A percentile compares a stretch with the other conserved stretches of the same genome.
Evolutionary conservation across 2,888 invertebrate genomes (phyloP).

Genomic region (Tachina fera): DNA sequence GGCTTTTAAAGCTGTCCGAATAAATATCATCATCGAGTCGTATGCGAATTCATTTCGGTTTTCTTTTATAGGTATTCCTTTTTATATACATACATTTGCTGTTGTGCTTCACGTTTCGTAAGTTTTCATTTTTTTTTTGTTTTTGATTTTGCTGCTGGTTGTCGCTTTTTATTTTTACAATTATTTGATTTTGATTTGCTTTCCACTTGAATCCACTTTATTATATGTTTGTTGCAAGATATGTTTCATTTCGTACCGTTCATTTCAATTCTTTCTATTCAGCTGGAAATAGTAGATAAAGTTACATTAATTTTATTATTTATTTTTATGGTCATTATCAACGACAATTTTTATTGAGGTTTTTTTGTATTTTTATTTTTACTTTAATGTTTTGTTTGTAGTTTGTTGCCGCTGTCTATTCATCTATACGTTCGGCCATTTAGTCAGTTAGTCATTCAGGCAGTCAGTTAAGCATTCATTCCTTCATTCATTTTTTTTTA

Average conservation of each 20-base stretch:
- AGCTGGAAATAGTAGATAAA: conserved; percentile 66
- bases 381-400: neutral
- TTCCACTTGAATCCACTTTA: conserved; percentile 66
- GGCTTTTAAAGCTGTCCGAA: conserved; percentile 62
- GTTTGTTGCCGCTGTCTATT: conserved; percentile 20
- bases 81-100: neutral
- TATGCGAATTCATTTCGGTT: conserved; percentile 55
- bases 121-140: conserved; percentile 18
- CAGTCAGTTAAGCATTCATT: conserved; percentile 33
- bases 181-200: conserved; percentile 70
- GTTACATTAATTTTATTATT: conserved; percentile 70
- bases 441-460: conserved; percentile 23
- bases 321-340: conserved; percentile 71
- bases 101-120: conserved; percentile 36
- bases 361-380: conserved; percentile 9
- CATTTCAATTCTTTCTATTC: conserved; percentile 50
- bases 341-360: conserved; percentile 61
- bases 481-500: conserved; percentile 56
- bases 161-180: conserved; percentile 63
- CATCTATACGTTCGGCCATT: conserved; percentile 30
- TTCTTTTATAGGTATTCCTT: conserved; percentile 27
- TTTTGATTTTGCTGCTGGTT: conserved; percentile 37
- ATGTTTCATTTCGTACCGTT: conserved; percentile 36
- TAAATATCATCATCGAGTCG: conserved; percentile 52
- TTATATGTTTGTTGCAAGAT: conserved; percentile 31